phyloP scores from a whole-genome alignment of 2,888 invertebrate species.

The Abrostola triplasia region DNA sequence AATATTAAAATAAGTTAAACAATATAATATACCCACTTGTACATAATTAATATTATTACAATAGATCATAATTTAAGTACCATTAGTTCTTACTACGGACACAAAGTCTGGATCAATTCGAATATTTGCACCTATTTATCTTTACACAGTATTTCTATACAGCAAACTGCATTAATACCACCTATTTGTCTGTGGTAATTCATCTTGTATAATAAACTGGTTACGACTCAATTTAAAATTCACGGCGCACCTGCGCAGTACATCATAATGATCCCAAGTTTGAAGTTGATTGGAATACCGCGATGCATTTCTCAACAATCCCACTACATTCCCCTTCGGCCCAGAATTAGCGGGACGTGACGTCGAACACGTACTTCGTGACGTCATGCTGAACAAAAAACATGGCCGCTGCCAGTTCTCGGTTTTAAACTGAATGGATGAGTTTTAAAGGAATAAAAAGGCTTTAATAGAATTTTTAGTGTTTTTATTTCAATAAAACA shows the following conservation, averaged over 20 bases:
- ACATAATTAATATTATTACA: no score
- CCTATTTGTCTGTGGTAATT: no score
- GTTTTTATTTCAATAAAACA: background rate
- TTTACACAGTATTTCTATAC: no score
- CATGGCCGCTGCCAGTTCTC: background rate
- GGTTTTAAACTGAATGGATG: background rate
- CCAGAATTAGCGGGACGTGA: slow-evolving; percentile 29
- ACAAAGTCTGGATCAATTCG: no score
- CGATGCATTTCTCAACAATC: slow-evolving; percentile 21
- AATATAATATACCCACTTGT: no score
- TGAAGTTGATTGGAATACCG: slow-evolving; percentile 27
- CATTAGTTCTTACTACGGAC: no score
- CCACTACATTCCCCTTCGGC: slow-evolving; percentile 18
- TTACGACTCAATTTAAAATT: background rate
- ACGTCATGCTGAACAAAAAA: slow-evolving; percentile 5
- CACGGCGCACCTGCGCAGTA: background rate
- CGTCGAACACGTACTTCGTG: slow-evolving; percentile 20
- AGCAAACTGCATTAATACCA: no score
- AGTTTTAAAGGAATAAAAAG: background rate
- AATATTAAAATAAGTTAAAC: no score
- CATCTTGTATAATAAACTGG: background rate
- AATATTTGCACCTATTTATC: no score
- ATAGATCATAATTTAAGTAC: no score
- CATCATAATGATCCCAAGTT: slow-evolving; percentile 10
- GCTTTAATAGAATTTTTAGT: no score